A percentile compares a stretch with the other conserved stretches of the same genome.
Evolutionary conservation across 2,888 invertebrate species (phyloP).

Genomic region (Temnothorax unifasciatus): DNA sequence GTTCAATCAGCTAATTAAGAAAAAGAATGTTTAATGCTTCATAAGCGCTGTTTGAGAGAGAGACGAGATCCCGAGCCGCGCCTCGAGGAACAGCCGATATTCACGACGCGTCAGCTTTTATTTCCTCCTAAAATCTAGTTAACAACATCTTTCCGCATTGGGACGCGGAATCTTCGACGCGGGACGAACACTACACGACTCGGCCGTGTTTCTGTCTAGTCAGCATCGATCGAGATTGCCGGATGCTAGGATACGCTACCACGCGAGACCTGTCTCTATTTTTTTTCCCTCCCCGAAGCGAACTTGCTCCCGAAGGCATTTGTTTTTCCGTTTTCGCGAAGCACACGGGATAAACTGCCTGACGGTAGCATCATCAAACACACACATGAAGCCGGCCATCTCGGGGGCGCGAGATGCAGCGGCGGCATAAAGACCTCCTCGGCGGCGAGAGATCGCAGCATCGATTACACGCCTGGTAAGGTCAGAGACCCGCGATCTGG

Average conservation of each 20-base stretch:
- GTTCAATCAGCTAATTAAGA: conserved; percentile 45
- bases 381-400: conserved; percentile 54
- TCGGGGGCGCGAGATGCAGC: conserved; percentile 68
- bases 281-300: not conserved
- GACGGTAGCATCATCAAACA: conserved; percentile 29
- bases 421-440: conserved; percentile 69
- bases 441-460: conserved; percentile 77
- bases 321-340: conserved; percentile 1
- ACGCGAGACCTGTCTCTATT: not conserved
- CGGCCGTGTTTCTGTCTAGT: conserved; percentile 7
- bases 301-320: conserved; percentile 12
- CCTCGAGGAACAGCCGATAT: not conserved
- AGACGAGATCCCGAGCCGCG: not conserved
- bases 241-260: not conserved
- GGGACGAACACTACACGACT: conserved; percentile 6
- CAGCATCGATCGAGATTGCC: conserved; percentile 29
- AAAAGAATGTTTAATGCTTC: conserved; percentile 24
- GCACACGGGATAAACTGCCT: conserved; percentile 11
- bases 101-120: conserved; percentile 9
- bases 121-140: conserved; percentile 31
- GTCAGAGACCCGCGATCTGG: conserved; percentile 84
- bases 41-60: conserved; percentile 3
- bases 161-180: not conserved
- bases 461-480: conserved; percentile 81
- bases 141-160: conserved; percentile 18